A percentile compares a stretch with the other conserved stretches of the same genome.
Evolutionary conservation across 2,797 vertebrate genomes (phyloP).

Genomic region (Melanotaenia parkinsoni): DNA sequence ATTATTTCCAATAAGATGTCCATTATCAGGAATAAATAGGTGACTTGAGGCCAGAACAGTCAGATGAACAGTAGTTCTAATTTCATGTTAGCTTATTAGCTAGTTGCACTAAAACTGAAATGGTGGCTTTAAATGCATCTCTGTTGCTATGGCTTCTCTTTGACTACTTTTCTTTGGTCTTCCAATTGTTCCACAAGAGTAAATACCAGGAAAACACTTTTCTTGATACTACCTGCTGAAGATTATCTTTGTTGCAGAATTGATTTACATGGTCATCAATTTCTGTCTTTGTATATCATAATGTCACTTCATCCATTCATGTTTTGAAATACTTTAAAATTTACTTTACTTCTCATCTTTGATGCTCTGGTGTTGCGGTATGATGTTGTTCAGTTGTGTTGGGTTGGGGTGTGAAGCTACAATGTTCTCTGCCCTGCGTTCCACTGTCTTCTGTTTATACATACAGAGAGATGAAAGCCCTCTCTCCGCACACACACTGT

Average conservation of each 20-base stretch:
- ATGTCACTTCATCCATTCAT: background rate
- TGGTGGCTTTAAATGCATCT: background rate
- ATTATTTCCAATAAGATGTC: background rate
- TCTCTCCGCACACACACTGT: slow-evolving; percentile 68
- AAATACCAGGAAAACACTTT: background rate
- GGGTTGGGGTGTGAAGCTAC: slow-evolving; percentile 52
- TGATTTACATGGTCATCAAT: background rate
- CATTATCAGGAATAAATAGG: background rate
- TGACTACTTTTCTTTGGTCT: background rate
- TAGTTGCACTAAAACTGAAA: background rate
- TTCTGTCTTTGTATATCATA: background rate
- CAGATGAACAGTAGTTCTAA: background rate
- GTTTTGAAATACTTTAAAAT: slow-evolving; percentile 1
- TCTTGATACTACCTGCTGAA: background rate
- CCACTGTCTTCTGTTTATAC: slow-evolving; percentile 75
- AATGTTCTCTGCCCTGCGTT: slow-evolving; percentile 59
- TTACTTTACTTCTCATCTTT: slow-evolving; percentile 2
- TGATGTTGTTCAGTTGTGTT: slow-evolving; percentile 32
- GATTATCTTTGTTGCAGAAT: background rate
- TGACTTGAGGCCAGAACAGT: background rate
- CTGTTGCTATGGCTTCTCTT: no score
- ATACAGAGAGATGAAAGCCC: slow-evolving; percentile 76
- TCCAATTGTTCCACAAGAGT: background rate
- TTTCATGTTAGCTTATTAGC: background rate
- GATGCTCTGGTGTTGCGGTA: slow-evolving; percentile 23